Evolutionary conservation across 2,797 vertebrate genomes (phyloP).

Genomic region (Acrocephalus scirpaceus): DNA sequence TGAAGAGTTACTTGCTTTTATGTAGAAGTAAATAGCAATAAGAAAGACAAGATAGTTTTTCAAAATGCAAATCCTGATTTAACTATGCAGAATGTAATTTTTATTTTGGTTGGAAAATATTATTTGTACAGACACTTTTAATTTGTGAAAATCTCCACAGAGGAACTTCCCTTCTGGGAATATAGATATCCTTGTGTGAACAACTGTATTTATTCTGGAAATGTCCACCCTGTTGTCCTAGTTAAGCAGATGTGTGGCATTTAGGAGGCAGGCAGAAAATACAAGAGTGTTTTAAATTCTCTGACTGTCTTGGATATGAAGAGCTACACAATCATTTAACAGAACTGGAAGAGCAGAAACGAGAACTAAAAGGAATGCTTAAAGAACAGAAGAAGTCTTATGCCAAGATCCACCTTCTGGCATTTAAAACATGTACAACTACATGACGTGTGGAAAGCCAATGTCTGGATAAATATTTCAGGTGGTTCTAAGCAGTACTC

Average conservation of each 20-base stretch:
- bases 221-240: background rate
- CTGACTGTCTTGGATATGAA: background rate
- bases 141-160: background rate
- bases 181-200: conserved; percentile 19
- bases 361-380: background rate
- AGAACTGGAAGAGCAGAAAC: background rate
- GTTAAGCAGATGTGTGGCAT: background rate
- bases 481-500: background rate
- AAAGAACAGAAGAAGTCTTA: background rate
- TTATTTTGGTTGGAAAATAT: background rate
- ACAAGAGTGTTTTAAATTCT: background rate
- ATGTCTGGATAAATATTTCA: background rate
- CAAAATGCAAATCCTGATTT: background rate
- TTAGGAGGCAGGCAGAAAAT: background rate
- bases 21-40: background rate
- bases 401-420: background rate
- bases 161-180: background rate
- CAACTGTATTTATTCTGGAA: conserved; percentile 50
- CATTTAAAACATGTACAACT: background rate
- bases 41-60: background rate
- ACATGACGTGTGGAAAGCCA: background rate
- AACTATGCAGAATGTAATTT: background rate
- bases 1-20: background rate
- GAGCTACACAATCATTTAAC: background rate
- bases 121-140: conserved; percentile 6